Evolutionary conservation across 2,113 vertebrate species (phyloP), one percentile per base, ranked within the genome.

Genomic region (Phocoena sinus): DNA sequence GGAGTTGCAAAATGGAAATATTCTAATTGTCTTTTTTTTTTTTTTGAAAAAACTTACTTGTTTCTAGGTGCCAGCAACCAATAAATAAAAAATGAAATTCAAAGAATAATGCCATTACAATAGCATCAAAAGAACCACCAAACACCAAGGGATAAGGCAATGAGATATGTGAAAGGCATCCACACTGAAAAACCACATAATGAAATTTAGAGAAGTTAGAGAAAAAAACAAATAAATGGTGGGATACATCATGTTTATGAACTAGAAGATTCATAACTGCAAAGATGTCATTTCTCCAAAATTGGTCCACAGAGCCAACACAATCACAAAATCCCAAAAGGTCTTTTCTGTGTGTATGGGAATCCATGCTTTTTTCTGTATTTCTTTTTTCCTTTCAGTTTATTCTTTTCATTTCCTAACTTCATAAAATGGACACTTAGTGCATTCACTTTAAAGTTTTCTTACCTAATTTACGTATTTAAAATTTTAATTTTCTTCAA

Each of bases 81-180:
- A 62, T 67, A 89, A 95, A 91, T 14, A 91, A 47, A 91, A 94
- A 94, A 89, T 74, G 47, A 94, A 96, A 74, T 89, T 60, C 58
- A 91, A 88, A 91, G 38, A 97, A 10, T 79, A 90, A 93, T 67
- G 53, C 0, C 56, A 83, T 44, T 71, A 73, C 36, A 91, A 77
- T 8, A 96, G 23, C 53, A 77, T 58, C 11, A 50, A 77, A 85
- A 92, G 47, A 90, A 71, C 12, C 60, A 95, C 15, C n/a, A 77
- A 90, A 77, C 2, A 73, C 56, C 25, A 15, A 94, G 8, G 41
- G 36, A 68, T 67, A 85, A 85, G 26, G 60, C 83, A 94, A 85
- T 14, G 14, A 82, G 84, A 89, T 80, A 38, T 9, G 26, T 74
- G 38, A 87, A 91, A 73, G 28, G 67, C 28, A 38, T 91, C 38